Evolutionary conservation across 2,888 invertebrate species (phyloP), one percentile per base, ranked within the genome.

Genomic region (Neocrepidodera transversa): DNA sequence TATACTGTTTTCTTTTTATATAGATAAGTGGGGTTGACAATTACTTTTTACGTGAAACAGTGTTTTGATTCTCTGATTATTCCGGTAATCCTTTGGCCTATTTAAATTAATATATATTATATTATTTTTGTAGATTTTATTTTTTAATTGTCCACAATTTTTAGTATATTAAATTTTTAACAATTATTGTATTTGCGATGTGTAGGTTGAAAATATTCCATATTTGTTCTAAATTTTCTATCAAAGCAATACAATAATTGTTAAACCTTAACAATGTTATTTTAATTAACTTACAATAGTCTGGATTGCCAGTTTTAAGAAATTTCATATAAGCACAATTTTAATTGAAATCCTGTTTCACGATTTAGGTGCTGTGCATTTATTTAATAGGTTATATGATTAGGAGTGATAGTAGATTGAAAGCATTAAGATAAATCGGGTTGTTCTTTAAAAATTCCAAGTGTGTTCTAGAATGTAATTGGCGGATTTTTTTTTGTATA

Each of bases 351-450:
- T 63, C 54, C 62, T 64, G 61, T 68, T 67, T 58, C 53, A 62
- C 63, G 38, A 53, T 55, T 65, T 71, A 73, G 70, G 71, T 73
- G 72, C 71, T 73, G 71, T 71, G 70, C 70, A 70, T 71, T 69
- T 56, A 18, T 54, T 62, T 63, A 61, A 57, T 42, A 43, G 48
- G 40, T 52, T 47, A 58, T 26, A 43, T 50, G 49, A 42, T 48
- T 47, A 42, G 52, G 48, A 52, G 40, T 54, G 53, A 54, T 54
- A 45, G 53, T 54, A 45, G 45, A 43, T 52, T 11, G 52, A 52
- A 35, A 52, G 52, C 14, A 42, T 32, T 52, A 30, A 52, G 38
- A 43, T 43, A 51, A 56, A 43, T 56, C 30, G 55, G 52, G 48
- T 26, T n/a, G n/a, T n/a, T 51, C 53, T 49, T 38, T 55, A 23